phyloP scores from a whole-genome alignment of 2,113 vertebrate genomes.

The Actenoides lindsayi region DNA sequence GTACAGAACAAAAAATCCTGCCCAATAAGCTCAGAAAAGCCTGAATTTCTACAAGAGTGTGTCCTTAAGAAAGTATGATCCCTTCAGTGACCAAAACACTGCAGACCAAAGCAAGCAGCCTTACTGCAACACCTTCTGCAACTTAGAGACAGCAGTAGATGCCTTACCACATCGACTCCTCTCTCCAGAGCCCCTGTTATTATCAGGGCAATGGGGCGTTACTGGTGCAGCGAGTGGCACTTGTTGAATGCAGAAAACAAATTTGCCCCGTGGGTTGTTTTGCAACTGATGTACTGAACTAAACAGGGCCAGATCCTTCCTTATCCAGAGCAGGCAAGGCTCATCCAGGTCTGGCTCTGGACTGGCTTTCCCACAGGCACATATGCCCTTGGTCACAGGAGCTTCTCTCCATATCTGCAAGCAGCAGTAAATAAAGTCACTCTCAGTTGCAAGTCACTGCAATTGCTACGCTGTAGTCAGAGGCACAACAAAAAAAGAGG shows the following conservation, averaged over 20 bases:
- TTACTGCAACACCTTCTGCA: not conserved
- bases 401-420: not conserved
- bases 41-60: not conserved
- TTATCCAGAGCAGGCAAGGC: not conserved
- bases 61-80: not conserved
- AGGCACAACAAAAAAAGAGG: not conserved
- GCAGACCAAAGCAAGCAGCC: not conserved
- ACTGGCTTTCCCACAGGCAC: not conserved
- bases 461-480: fast-evolving
- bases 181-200: not conserved
- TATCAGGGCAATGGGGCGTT: not conserved
- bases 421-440: not conserved
- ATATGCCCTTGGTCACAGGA: not conserved
- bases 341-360: not conserved
- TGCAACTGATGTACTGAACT: not conserved
- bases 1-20: not conserved
- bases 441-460: not conserved
- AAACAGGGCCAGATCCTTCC: not conserved
- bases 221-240: not conserved
- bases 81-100: not conserved
- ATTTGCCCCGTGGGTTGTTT: not conserved
- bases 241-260: not conserved
- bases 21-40: not conserved
- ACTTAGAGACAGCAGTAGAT: not conserved
- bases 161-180: not conserved